These are phyloP conservation scores for Meandrusa payeni DNA, from an alignment of 2,888 invertebrate genomes.

Conservation along the genomic window DNA sequence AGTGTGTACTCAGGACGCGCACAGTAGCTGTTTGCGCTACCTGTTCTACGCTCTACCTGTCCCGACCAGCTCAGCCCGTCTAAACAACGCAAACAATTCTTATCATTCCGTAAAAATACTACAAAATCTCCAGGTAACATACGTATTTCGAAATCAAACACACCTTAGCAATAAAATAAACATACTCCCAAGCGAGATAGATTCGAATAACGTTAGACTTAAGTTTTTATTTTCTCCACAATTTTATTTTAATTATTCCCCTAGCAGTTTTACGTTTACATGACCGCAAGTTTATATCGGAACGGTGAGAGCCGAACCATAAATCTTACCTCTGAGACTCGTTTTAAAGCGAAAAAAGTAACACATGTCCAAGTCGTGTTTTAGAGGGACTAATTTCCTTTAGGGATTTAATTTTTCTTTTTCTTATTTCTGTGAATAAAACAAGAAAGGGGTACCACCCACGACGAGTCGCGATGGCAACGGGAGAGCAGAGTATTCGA, in stretches of 20 bases:
- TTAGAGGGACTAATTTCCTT: slow-evolving; percentile 79
- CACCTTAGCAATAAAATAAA: slow-evolving; percentile 42
- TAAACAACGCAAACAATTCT: slow-evolving; percentile 53
- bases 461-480: slow-evolving; percentile 55
- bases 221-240: slow-evolving; percentile 31
- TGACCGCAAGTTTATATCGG: slow-evolving; percentile 63
- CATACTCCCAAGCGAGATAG: slow-evolving; percentile 24
- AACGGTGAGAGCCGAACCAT: slow-evolving; percentile 55
- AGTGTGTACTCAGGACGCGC: slow-evolving; percentile 70
- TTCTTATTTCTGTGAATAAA: slow-evolving; percentile 40
- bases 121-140: slow-evolving; percentile 52
- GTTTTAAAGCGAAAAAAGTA: slow-evolving; percentile 77
- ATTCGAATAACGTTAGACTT: slow-evolving; percentile 35
- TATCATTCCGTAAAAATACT: slow-evolving; percentile 68
- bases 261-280: slow-evolving; percentile 53
- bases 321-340: slow-evolving; percentile 68
- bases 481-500: slow-evolving; percentile 35
- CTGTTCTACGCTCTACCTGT: slow-evolving; percentile 71
- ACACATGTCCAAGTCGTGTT: slow-evolving; percentile 75
- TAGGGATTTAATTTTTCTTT: slow-evolving; percentile 60
- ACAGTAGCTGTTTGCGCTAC: slow-evolving; percentile 75
- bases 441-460: slow-evolving; percentile 66
- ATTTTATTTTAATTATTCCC: slow-evolving; percentile 44
- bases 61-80: slow-evolving; percentile 27
- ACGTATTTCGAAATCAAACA: slow-evolving; percentile 58